Conservation (phyloP, 1,140 invertebrate species). For the Penaeus chinensis region DNA sequence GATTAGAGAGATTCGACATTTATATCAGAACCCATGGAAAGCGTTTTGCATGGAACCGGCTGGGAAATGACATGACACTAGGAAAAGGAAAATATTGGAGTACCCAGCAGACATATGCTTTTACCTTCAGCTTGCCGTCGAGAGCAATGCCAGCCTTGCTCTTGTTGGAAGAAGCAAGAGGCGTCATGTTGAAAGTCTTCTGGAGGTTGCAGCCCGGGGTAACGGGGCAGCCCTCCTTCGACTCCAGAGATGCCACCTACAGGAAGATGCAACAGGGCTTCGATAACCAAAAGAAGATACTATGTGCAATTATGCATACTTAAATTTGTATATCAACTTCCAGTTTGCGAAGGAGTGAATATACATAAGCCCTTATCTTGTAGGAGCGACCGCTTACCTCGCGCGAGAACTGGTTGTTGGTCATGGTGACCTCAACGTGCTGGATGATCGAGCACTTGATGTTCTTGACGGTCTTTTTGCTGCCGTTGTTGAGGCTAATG, state of each 20-base stretch:
- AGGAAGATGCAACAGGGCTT: no score
- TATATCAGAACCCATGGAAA: no score
- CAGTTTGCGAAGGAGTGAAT: no score
- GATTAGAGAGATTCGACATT: no score
- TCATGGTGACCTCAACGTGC: conserved; percentile 92
- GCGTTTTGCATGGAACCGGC: no score
- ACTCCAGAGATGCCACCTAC: conserved; percentile 83
- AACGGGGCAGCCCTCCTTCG: conserved; percentile 89
- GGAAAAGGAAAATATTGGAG: no score
- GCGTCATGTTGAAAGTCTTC: conserved; percentile 87
- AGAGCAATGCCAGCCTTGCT: conserved; percentile 84
- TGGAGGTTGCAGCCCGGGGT: conserved; percentile 89
- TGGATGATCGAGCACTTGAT: conserved; percentile 87
- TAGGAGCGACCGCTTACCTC: conserved; percentile 67
- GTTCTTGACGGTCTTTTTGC: conserved; percentile 86
- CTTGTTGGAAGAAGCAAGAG: conserved; percentile 86
- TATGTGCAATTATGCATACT: no score
- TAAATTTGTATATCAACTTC: no score
- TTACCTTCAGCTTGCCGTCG: conserved; percentile 82
- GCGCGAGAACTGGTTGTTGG: conserved; percentile 89
- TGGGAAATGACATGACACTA: no score
- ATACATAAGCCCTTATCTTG: no score
- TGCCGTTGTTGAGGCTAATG: conserved; percentile 86
- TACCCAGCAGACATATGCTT: no score
- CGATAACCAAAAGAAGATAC: no score